Evolutionary conservation across 2,113 vertebrate species (phyloP).

Genomic region (Monarcha castaneiventris): DNA sequence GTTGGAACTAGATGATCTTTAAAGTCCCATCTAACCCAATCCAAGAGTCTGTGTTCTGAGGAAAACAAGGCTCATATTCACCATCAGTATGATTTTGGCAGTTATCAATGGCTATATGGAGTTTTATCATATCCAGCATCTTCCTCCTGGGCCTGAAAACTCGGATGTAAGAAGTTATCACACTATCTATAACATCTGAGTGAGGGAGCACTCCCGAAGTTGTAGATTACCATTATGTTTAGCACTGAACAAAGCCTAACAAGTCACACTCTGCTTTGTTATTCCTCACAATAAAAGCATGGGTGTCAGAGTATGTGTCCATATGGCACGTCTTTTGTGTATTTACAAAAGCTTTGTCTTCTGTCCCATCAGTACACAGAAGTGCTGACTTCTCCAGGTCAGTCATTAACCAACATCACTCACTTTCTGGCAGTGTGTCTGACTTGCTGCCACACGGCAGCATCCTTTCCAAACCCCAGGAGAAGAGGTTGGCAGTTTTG

Average conservation of each 20-base stretch:
- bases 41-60: neutral
- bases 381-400: neutral
- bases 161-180: neutral
- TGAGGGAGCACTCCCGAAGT: neutral
- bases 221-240: neutral
- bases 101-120: neutral
- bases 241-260: neutral
- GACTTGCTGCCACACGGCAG: neutral
- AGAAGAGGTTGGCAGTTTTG: neutral
- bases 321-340: neutral
- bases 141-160: neutral
- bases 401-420: neutral
- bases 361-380: neutral
- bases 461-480: neutral
- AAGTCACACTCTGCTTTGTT: neutral
- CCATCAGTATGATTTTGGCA: neutral
- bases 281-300: neutral
- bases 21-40: neutral
- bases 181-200: neutral
- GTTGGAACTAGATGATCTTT: neutral
- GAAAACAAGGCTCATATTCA: neutral
- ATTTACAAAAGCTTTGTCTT: neutral
- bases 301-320: neutral
- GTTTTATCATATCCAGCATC: neutral
- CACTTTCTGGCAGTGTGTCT: neutral